Base-by-base conservation (phyloP, 2,797 vertebrate species). In the Miichthys miiuy region DNA sequence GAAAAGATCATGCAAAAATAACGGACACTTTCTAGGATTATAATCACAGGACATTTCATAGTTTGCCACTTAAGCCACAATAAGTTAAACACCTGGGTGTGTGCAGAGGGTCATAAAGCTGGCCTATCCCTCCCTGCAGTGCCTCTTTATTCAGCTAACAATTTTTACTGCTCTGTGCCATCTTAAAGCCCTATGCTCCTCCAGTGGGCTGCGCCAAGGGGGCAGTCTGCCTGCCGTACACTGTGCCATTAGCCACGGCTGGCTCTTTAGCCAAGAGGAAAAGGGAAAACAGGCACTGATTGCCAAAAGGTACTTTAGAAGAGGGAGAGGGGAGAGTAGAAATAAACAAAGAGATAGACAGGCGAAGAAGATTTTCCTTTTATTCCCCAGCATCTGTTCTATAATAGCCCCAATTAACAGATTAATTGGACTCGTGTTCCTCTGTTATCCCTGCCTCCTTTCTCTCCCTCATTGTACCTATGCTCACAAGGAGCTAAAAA, bases 241-340 rank as follows among this genome's bases (percentile, higher is more conserved):
- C 89, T 75, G 86, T 87, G 90, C 92, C 86, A 91, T 93, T 90
- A 93, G 92, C 90, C 79, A 88, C 84, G 88, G 87, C 84, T 84
- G 89, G 85, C 80, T 92, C 89, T 91, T 92, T 92, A 91, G 90
- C 92, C 90, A 89, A 88, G 83, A 91, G 88, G 86, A 91, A 89
- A 88, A 82, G 78, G 80, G 87, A 90, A 91, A 87, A 87, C 68
- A 87, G 63, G 78, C 78, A 80, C 57, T 44, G 76, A 89, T 75
- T 91, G 87, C 88, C 88, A 89, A 91, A 87, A 87, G 86, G 86
- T 85, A 89, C 87, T 91, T 90, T 86, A 89, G 75, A 79, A 67
- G 44, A 84, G 78, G 25, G 77, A 83, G 77, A 83, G 62, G 60
- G 75, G 52, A 77, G 72, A 80, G 72, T 80, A 75, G 77, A 83